A percentile compares a stretch with the other conserved stretches of the same genome.
These are phyloP conservation scores for Thryonomys swinderianus DNA, from an alignment of 2,113 vertebrate genomes.

Conservation along the genomic window DNA sequence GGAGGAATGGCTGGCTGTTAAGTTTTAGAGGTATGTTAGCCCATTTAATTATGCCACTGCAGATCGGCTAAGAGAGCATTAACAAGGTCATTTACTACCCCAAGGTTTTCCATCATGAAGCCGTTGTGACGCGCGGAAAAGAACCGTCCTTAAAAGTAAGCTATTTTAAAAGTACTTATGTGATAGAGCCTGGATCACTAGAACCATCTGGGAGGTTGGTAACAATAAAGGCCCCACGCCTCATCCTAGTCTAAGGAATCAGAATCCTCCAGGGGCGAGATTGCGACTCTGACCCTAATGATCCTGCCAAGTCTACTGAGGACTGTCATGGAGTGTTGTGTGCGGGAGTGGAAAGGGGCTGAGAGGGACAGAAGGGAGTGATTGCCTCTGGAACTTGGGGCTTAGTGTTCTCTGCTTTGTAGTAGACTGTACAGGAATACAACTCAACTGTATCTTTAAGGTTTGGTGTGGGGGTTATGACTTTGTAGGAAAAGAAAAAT, in stretches of 20 bases:
- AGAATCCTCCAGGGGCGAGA: background rate
- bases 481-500: conserved; percentile 32
- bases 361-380: background rate
- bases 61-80: conserved; percentile 26
- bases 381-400: background rate
- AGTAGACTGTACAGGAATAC: background rate
- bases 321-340: background rate
- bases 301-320: background rate
- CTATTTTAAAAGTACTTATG: conserved; percentile 31
- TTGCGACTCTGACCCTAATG: background rate
- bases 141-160: background rate
- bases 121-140: background rate
- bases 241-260: background rate
- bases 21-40: conserved; percentile 25
- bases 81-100: background rate
- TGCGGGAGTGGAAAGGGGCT: background rate
- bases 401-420: background rate
- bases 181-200: background rate
- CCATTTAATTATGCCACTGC: conserved; percentile 39
- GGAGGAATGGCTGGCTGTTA: conserved; percentile 44
- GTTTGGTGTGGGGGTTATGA: background rate
- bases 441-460: background rate
- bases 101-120: background rate
- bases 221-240: background rate
- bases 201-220: background rate